Conservation (phyloP, 2,888 invertebrate genomes). For the Acanthacorydalis orientalis region DNA sequence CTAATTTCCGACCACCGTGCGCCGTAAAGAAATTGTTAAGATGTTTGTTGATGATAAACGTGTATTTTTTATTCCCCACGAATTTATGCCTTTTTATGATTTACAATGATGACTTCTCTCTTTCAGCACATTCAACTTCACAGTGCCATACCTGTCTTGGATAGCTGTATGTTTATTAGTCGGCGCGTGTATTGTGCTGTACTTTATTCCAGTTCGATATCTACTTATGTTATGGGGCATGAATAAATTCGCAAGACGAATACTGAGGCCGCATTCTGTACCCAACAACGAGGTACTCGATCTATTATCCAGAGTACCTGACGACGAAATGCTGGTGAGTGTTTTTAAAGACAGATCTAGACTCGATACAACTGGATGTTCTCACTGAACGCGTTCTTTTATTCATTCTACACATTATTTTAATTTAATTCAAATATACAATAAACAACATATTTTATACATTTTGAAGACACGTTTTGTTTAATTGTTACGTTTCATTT, state of each 20-base stretch:
- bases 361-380: not conserved
- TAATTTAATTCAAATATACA: too few species aligned
- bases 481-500: too few species aligned
- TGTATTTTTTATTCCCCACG: too few species aligned
- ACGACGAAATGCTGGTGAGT: constrained; percentile 80
- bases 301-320: constrained; percentile 84
- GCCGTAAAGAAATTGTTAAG: too few species aligned
- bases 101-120: constrained; percentile 12
- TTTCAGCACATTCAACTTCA: constrained; percentile 88
- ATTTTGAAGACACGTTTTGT: too few species aligned
- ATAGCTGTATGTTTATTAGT: constrained; percentile 68
- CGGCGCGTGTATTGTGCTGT: constrained; percentile 61
- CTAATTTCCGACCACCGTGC: too few species aligned
- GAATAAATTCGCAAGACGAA: constrained; percentile 89
- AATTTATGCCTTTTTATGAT: too few species aligned
- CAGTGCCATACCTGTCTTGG: constrained; percentile 89
- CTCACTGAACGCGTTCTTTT: too few species aligned
- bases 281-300: constrained; percentile 95
- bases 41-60: too few species aligned
- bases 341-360: constrained; percentile 13
- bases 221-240: constrained; percentile 82
- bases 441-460: too few species aligned
- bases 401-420: too few species aligned
- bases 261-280: constrained; percentile 83
- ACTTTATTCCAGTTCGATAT: constrained; percentile 76